Conservation (phyloP, 2,888 invertebrate species). For the Metallyticus violacea region DNA sequence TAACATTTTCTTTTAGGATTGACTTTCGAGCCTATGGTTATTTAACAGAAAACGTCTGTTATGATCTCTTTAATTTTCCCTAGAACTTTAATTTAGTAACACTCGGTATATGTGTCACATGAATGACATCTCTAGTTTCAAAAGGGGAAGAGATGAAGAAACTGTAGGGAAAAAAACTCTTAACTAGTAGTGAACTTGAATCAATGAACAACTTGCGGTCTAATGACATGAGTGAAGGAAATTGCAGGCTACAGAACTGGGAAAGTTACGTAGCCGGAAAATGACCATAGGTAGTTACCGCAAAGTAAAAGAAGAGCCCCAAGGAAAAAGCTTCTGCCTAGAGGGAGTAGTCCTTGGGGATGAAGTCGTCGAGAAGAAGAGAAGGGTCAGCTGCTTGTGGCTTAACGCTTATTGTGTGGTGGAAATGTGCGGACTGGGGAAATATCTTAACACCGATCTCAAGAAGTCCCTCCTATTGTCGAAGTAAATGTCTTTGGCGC, state of each 20-base stretch:
- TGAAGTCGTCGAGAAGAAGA: neutral
- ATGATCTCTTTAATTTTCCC: too few relatives aligned
- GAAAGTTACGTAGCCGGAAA: neutral
- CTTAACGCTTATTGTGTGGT: neutral
- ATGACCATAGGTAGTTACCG: neutral
- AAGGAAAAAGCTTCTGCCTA: neutral
- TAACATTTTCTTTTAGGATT: too few relatives aligned
- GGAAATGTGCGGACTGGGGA: neutral
- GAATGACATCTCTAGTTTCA: too few relatives aligned
- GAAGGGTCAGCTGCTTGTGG: neutral
- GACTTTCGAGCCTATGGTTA: too few relatives aligned
- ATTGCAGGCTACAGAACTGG: neutral
- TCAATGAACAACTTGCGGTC: neutral
- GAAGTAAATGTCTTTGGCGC: neutral
- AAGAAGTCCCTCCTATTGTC: neutral
- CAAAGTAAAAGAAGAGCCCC: neutral
- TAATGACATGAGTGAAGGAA: too few relatives aligned
- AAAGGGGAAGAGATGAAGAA: neutral
- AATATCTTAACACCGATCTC: neutral
- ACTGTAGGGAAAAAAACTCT: too few relatives aligned
- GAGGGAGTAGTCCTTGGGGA: neutral
- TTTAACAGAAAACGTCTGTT: too few relatives aligned
- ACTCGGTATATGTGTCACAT: too few relatives aligned
- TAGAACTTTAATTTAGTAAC: too few relatives aligned
- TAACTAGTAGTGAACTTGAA: neutral